These are phyloP conservation scores for Aleiodes leptofemur DNA, from an alignment of 2,888 invertebrate genomes.

Conservation along the genomic window DNA sequence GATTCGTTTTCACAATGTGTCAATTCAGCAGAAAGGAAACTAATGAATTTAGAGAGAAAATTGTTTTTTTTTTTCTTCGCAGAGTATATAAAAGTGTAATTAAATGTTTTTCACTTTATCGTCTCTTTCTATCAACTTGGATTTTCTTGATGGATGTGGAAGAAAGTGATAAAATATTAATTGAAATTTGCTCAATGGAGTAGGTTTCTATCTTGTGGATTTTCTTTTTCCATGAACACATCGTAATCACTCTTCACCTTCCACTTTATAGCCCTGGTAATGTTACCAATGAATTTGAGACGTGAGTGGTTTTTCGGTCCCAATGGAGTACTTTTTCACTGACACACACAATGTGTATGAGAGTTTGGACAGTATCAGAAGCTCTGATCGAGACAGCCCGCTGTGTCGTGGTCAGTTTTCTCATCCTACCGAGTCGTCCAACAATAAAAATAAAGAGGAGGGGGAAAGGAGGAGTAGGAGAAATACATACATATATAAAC, in stretches of 20 bases:
- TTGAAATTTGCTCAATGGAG: conserved; percentile 14
- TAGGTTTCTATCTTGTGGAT: conserved; percentile 6
- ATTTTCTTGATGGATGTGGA: neutral
- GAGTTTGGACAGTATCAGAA: conserved; percentile 63
- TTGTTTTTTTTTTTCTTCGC: no score
- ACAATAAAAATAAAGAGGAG: conserved; percentile 9
- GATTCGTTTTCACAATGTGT: neutral
- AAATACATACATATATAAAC: conserved; percentile 54
- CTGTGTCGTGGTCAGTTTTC: conserved; percentile 19
- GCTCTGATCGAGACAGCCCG: conserved; percentile 56
- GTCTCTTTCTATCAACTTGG: neutral
- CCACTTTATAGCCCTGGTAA: conserved; percentile 22
- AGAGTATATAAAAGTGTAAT: no score
- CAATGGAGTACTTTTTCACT: conserved; percentile 61
- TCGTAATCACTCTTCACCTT: conserved; percentile 25
- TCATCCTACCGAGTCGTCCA: neutral
- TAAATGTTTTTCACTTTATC: neutral
- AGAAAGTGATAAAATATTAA: conserved; percentile 21
- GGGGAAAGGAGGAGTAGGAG: neutral
- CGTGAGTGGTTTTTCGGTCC: conserved; percentile 49
- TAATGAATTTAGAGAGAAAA: neutral
- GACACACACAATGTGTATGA: conserved; percentile 52
- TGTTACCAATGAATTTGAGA: conserved; percentile 40
- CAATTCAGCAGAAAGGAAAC: neutral
- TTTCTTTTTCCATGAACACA: conserved; percentile 1